These are phyloP conservation scores for Ammodytes dubius DNA, from an alignment of 2,113 vertebrate species.

Conservation along the genomic window DNA sequence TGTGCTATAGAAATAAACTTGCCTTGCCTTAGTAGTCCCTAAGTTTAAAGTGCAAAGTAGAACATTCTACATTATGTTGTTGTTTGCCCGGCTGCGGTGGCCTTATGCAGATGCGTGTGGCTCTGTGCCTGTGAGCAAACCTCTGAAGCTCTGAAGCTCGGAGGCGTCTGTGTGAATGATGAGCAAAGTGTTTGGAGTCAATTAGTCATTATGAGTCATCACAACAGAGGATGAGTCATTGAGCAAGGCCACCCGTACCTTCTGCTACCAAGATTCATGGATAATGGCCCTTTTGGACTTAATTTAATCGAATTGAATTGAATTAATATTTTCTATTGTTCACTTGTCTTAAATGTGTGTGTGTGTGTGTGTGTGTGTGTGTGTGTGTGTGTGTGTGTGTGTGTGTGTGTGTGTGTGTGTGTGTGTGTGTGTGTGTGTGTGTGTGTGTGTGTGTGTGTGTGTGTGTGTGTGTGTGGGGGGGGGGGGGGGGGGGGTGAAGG, in stretches of 20 bases:
- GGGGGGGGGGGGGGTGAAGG: too few relatives aligned
- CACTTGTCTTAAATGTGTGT: too few relatives aligned
- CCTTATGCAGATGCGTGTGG: conserved; percentile 22
- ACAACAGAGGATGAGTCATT: conserved; percentile 47
- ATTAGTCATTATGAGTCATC: conserved; percentile 66
- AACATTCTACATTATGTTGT: background rate
- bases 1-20: too few relatives aligned
- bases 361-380: too few relatives aligned
- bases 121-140: conserved; percentile 38
- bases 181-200: conserved; percentile 43
- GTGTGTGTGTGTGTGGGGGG: too few relatives aligned
- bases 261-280: conserved; percentile 38
- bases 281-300: conserved; percentile 43
- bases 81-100: background rate
- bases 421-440: too few relatives aligned
- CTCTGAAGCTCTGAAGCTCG: background rate
- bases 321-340: too few relatives aligned
- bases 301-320: background rate
- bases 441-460: too few relatives aligned
- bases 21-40: too few relatives aligned
- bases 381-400: too few relatives aligned
- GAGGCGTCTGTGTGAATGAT: conserved; percentile 52
- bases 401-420: too few relatives aligned
- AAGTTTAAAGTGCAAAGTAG: background rate
- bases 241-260: conserved; percentile 33